Percentiles rank a stretch among this genome's conserved stretches.
phyloP scores from a whole-genome alignment of 2,113 vertebrate genomes.

The Nanger granti region DNA sequence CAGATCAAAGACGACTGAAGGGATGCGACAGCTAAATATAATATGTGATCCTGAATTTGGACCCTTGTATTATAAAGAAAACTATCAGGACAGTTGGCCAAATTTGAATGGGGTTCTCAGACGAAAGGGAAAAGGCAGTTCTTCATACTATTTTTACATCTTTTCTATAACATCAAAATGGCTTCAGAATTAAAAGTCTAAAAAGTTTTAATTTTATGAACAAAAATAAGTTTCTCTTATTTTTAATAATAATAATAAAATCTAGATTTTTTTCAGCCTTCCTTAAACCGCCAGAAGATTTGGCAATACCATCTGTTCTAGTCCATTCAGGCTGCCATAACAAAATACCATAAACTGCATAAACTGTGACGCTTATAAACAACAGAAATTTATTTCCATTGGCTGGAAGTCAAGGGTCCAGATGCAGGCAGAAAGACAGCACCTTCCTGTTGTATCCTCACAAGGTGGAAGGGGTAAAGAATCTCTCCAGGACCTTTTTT shows the following conservation, averaged over 20 bases:
- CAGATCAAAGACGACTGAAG: neutral
- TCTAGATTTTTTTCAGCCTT: neutral
- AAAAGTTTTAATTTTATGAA: neutral
- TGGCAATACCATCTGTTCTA: neutral
- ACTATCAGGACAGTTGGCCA: neutral
- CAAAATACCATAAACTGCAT: neutral
- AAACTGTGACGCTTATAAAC: neutral
- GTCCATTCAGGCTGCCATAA: neutral
- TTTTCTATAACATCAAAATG: neutral
- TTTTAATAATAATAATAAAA: neutral
- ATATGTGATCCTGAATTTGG: neutral
- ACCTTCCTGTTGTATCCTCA: neutral
- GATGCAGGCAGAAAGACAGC: neutral
- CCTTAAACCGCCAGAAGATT: neutral
- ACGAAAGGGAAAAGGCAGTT: neutral
- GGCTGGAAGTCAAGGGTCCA: neutral
- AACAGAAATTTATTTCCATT: neutral
- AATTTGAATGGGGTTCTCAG: neutral
- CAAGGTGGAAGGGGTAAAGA: neutral
- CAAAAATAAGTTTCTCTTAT: neutral
- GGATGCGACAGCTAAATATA: neutral
- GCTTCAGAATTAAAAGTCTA: conserved; percentile 13
- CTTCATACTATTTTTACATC: neutral
- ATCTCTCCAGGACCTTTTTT: neutral
- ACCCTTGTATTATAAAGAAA: neutral